A percentile compares a stretch with the other conserved stretches of the same genome.
Evolutionary conservation across 2,888 invertebrate species (phyloP).

Genomic region (Drosophila setosimentum): DNA sequence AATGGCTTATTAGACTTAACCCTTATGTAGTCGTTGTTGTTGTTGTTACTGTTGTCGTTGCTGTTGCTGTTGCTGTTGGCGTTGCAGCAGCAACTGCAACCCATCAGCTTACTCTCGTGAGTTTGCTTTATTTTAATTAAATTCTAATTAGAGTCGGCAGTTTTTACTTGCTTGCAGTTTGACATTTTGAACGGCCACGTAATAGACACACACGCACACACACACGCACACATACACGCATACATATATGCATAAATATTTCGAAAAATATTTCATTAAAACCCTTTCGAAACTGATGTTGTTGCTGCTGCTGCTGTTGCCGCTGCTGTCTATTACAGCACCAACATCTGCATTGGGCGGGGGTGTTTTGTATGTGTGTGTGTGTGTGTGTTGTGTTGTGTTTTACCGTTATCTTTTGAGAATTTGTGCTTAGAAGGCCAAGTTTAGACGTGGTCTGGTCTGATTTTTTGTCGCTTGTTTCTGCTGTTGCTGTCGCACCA

Average conservation of each 20-base stretch:
- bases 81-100: constrained; percentile 31
- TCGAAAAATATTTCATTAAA: constrained; percentile 78
- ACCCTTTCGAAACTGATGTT: constrained; percentile 24
- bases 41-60: background rate
- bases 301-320: constrained; percentile 15
- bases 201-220: constrained; percentile 64
- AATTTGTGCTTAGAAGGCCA: constrained; percentile 64
- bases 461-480: constrained; percentile 46
- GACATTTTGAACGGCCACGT: constrained; percentile 77
- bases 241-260: constrained; percentile 65
- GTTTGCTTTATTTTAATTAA: constrained; percentile 81
- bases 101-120: constrained; percentile 10
- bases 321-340: constrained; percentile 46
- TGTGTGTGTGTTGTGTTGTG: constrained; percentile 40
- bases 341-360: constrained; percentile 18
- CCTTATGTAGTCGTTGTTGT: constrained; percentile 15
- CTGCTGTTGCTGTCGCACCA: constrained; percentile 32
- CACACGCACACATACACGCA: constrained; percentile 22
- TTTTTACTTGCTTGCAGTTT: constrained; percentile 66
- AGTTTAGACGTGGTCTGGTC: constrained; percentile 61
- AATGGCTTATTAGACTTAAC: constrained; percentile 78
- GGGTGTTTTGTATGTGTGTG: constrained; percentile 21
- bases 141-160: constrained; percentile 82
- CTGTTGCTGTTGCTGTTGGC: background rate
- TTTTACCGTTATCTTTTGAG: constrained; percentile 57